Evolutionary conservation across 2,888 invertebrate genomes (phyloP), one percentile per base, ranked within the genome.

Genomic region (Cylloceria caligata): DNA sequence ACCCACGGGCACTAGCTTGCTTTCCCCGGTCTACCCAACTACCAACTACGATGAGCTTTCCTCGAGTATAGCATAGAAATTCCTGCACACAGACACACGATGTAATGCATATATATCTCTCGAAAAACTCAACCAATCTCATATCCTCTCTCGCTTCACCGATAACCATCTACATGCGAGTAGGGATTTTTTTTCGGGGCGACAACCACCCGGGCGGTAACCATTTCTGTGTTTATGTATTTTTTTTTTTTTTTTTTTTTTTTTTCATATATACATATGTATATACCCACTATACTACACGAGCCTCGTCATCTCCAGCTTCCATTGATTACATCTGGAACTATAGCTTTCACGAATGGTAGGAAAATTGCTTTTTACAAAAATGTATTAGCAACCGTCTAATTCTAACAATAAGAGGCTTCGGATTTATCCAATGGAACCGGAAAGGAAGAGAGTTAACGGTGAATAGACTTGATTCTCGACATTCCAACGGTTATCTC

Each of bases 401-500:
- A 57, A 74, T 74, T 68, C 64, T 7, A 27, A 78, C 42, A 65
- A 60, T 49, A 49, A 42, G 34, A 21, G 21, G 34, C 36, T 64
- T 34, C 52, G 27, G 34, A 57, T 60, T 74, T 67, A 57, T 36
- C 57, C 36, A 69, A 81, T 71, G 65, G 69, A 36, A 42, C 24
- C 27, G 75, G 60, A 57, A 79, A 21, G 39, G n/a, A 30, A 49
- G 60, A 60, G 71, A 42, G 65, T 67, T 75, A 65, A 69, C 39
- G 57, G 74, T 74, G 71, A 52, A 75, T 79, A 67, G 75, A 79
- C 60, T 65, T 69, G 71, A 74, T 75, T 75, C 77, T 49, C n/a
- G 39, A 57, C 45, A 52, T 24, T 52, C 19, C 16, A 52, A 30
- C 64, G 47, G 73, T 64, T 81, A 81, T 81, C 81, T 78, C 69